Conservation (phyloP, 2,888 invertebrate species). For the Lepidochitona cinerea region DNA sequence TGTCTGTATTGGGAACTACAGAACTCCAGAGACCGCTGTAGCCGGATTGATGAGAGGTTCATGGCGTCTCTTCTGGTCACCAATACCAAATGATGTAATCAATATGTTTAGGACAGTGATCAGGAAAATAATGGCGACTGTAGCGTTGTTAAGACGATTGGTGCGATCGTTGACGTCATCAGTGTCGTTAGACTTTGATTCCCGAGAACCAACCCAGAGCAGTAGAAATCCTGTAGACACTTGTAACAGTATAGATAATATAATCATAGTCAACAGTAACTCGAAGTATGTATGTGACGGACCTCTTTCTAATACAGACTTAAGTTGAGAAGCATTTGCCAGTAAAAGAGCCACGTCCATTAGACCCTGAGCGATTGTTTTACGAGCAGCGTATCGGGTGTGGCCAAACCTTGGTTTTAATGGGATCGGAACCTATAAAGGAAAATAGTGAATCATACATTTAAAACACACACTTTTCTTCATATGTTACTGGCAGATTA, state of each 20-base stretch:
- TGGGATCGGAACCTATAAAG: no score
- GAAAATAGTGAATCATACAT: no score
- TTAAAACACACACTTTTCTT: no score
- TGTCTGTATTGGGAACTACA: no score
- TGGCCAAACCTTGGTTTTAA: neutral
- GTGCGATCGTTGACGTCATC: neutral
- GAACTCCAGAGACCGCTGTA: no score
- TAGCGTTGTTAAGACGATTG: slow-evolving; percentile 4
- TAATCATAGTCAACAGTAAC: neutral
- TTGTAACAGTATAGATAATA: slow-evolving; percentile 2
- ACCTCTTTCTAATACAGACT: neutral
- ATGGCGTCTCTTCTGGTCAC: neutral
- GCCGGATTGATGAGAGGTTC: no score
- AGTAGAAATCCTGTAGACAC: neutral
- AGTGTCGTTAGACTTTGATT: neutral
- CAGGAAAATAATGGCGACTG: slow-evolving; percentile 30
- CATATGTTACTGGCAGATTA: no score
- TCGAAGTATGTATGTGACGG: neutral
- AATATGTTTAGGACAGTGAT: slow-evolving; percentile 6
- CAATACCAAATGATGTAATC: slow-evolving; percentile 7
- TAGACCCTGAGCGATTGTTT: slow-evolving; percentile 9
- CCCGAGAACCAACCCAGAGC: neutral
- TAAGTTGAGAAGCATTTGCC: slow-evolving; percentile 12
- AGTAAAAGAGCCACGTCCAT: slow-evolving; percentile 13
- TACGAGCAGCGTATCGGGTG: slow-evolving; percentile 10